Conservation (phyloP, 2,888 invertebrate genomes). For the Tinea pellionella region DNA sequence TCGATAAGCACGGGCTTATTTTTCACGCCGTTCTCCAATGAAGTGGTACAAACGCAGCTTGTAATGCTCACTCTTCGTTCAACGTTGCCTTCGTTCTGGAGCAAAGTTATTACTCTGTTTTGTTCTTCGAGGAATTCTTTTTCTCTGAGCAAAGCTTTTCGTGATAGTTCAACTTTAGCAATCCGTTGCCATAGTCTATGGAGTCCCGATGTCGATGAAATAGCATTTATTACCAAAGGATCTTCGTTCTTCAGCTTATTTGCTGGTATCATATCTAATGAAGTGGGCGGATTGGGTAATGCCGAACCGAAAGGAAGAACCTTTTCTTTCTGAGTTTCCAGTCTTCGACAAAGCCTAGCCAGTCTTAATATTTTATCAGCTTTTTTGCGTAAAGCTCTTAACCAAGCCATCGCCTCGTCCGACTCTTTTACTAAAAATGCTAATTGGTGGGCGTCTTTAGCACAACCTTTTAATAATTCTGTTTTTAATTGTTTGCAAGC, state of each 20-base stretch:
- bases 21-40: no score
- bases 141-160: constrained; percentile 44
- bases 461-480: constrained; percentile 33
- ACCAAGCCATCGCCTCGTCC: constrained; percentile 43
- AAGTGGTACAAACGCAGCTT: no score
- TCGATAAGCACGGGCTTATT: no score
- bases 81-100: no score
- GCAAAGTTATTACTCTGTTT: constrained; percentile 24
- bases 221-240: constrained; percentile 39
- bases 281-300: constrained; percentile 32
- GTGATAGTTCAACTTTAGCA: constrained; percentile 47
- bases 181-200: constrained; percentile 53
- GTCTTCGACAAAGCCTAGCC: constrained; percentile 64
- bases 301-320: constrained; percentile 45
- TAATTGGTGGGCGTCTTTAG: constrained; percentile 35
- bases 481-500: constrained; percentile 44
- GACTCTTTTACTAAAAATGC: constrained; percentile 41
- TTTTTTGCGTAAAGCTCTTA: constrained; percentile 47
- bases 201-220: constrained; percentile 41
- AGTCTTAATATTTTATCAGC: constrained; percentile 63
- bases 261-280: constrained; percentile 21
- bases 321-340: constrained; percentile 67
- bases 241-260: constrained; percentile 35
- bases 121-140: constrained; percentile 44
- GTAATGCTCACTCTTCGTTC: no score